Conservation (phyloP, 2,113 vertebrate genomes). For the Urocitellus parryii region DNA sequence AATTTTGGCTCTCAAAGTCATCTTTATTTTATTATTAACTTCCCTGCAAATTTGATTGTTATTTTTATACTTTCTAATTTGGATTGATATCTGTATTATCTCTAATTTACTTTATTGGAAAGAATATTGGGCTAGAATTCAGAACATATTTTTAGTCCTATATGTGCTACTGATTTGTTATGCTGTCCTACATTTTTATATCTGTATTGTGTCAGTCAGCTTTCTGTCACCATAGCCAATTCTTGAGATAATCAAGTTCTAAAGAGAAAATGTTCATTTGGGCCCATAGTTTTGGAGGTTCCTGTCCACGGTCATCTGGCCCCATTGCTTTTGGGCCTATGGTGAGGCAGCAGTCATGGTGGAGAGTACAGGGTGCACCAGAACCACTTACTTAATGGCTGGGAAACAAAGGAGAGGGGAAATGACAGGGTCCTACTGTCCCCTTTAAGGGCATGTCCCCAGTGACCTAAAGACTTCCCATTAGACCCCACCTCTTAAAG, state of each 20-base stretch:
- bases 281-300: neutral
- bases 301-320: neutral
- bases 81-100: neutral
- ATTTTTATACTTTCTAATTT: neutral
- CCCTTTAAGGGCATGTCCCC: too few relatives aligned
- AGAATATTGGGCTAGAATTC: neutral
- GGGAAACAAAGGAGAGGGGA: neutral
- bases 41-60: neutral
- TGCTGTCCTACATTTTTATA: neutral
- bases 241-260: neutral
- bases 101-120: neutral
- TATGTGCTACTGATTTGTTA: neutral
- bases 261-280: neutral
- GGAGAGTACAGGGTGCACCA: neutral
- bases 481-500: neutral
- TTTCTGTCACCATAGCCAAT: neutral
- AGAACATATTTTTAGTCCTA: neutral
- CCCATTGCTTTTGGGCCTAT: neutral
- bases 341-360: neutral
- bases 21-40: slow-evolving; percentile 26
- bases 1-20: neutral
- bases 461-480: neutral
- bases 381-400: neutral
- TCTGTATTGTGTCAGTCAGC: neutral
- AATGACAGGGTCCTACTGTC: fast-evolving